Evolutionary conservation across 2,888 invertebrate genomes (phyloP).

Genomic region (Acronicta alni): DNA sequence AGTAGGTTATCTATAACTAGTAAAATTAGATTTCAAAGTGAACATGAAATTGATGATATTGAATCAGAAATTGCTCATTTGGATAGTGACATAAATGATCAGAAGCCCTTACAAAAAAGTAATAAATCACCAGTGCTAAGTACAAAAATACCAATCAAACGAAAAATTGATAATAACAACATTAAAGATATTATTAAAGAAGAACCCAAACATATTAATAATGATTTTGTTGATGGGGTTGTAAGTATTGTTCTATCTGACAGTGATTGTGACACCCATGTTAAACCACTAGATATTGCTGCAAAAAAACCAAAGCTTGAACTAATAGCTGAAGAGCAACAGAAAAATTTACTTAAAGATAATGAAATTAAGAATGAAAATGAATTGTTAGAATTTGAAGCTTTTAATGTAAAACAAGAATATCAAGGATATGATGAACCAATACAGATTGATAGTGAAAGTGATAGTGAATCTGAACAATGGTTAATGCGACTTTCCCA

Average conservation of each 20-base stretch:
- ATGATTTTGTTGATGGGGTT: slow-evolving; percentile 56
- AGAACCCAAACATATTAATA: slow-evolving; percentile 35
- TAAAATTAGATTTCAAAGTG: slow-evolving; percentile 72
- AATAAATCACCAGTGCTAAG: slow-evolving; percentile 53
- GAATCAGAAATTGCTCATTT: slow-evolving; percentile 64
- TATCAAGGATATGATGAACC: slow-evolving; percentile 76
- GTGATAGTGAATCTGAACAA: slow-evolving; percentile 87
- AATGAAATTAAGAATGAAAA: slow-evolving; percentile 70
- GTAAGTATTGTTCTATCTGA: slow-evolving; percentile 67
- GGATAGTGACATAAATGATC: slow-evolving; percentile 33
- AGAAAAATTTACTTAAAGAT: slow-evolving; percentile 46
- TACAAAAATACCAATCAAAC: slow-evolving; percentile 65
- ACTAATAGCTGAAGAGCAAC: slow-evolving; percentile 56
- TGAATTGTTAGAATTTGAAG: slow-evolving; percentile 75
- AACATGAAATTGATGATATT: slow-evolving; percentile 68
- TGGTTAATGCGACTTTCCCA: slow-evolving; percentile 88
- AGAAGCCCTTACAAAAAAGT: slow-evolving; percentile 6
- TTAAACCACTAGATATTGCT: slow-evolving; percentile 29
- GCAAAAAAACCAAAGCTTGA: slow-evolving; percentile 69
- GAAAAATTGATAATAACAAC: slow-evolving; percentile 62
- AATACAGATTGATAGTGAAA: slow-evolving; percentile 79
- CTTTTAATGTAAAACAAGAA: slow-evolving; percentile 81
- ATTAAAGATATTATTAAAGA: slow-evolving; percentile 57
- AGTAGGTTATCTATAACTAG: slow-evolving; percentile 51
- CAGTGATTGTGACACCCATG: slow-evolving; percentile 67